Base-by-base conservation (phyloP, 2,113 vertebrate genomes). In the Elaphurus davidianus region DNA sequence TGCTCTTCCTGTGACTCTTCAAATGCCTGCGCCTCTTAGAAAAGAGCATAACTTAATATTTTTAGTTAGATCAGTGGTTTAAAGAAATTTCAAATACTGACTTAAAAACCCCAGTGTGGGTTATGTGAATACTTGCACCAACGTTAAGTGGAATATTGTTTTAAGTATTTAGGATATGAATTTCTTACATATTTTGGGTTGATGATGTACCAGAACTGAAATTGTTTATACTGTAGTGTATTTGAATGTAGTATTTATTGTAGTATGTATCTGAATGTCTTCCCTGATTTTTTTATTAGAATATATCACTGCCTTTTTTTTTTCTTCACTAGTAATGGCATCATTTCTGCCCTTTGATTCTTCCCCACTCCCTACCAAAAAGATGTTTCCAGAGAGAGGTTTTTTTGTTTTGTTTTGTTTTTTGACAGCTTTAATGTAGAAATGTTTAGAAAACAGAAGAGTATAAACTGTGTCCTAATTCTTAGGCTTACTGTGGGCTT, bases 51-150 rank as follows among this genome's bases (percentile, higher is more conserved):
- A 45, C 6, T 74, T 93, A 87, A 12, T 30, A 52, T 36, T 64
- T 87, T 93, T 55, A 79, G 59, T 88, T 95, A 94, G 45, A n/a
- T 81, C 7, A 19, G 47, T 54, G n/a, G 33, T 64, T 90, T 92
- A 87, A 67, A 89, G 52, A 88, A 94, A 88, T 47, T 91, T 95
- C 15, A 90, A 19, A 95, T 87, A 55, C 54, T 78, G 52, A 92
- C 45, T 62, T 40, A 85, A 55, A 86, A 89, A 64, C 30, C 45
- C 43, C 7, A 50, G 6, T 71, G 57, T 28, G n/a, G 36, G 47
- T 90, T 95, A 30, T 74, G 15, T 57, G 62, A 76, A 64, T 43
- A 54, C 14, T 87, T 79, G 7, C 0, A 64, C 93, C n/a, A 50
- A 36, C 27, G 52, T 83, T 83, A 84, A 50, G 55, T 82, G 52